phyloP scores from a whole-genome alignment of 1,140 invertebrate genomes.

The Oreohelix idahoensis region DNA sequence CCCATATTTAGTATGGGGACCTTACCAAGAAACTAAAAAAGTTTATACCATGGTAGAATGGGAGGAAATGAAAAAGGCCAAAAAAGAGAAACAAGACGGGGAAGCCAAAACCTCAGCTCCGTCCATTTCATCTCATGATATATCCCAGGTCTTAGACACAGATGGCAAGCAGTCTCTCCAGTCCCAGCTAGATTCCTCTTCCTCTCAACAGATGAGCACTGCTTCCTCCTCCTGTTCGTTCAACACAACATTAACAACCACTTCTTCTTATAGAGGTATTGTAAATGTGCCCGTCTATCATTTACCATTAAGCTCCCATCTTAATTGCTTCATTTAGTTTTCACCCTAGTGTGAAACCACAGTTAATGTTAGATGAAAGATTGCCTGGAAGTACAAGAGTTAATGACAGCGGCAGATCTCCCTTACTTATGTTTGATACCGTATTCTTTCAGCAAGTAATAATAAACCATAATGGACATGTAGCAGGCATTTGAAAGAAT shows the following conservation, averaged over 20 bases:
- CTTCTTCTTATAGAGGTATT: constrained; percentile 30
- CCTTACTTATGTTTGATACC: too few relatives aligned
- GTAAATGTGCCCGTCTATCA: not conserved
- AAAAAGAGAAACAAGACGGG: not conserved
- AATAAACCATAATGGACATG: too few relatives aligned
- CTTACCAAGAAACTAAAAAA: constrained; percentile 67
- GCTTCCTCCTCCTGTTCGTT: not conserved
- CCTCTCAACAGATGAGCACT: not conserved
- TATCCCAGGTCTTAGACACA: not conserved
- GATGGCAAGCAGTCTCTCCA: not conserved
- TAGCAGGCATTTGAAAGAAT: too few relatives aligned
- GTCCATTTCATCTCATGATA: not conserved
- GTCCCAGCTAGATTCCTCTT: not conserved
- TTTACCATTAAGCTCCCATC: too few relatives aligned
- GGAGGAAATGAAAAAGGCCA: constrained; percentile 63
- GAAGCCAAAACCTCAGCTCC: not conserved
- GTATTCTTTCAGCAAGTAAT: too few relatives aligned
- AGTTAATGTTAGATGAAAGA: too few relatives aligned
- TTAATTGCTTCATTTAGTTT: too few relatives aligned
- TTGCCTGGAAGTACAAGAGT: too few relatives aligned
- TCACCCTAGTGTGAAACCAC: too few relatives aligned
- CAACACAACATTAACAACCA: constrained; percentile 10
- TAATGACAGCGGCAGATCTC: too few relatives aligned
- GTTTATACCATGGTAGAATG: constrained; percentile 69
- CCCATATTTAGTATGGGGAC: constrained; percentile 53